Base-by-base conservation (phyloP, 1,140 invertebrate species). In the Dendrolimus kikuchii region DNA sequence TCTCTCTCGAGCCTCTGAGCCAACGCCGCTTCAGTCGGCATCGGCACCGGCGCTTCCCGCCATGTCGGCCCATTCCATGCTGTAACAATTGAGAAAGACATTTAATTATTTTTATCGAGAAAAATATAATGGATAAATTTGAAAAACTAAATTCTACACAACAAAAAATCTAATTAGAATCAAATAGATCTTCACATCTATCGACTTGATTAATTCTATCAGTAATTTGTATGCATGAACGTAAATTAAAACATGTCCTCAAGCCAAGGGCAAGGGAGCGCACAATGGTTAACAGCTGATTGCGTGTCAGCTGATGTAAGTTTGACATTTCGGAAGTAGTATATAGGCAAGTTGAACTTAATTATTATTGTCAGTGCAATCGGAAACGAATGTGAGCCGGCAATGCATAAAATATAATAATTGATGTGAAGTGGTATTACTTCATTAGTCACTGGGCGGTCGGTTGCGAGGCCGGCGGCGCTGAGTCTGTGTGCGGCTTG, bases 1-100 rank as follows among this genome's bases (percentile, higher is more conserved):
- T 94, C 92, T 47, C 90, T 88, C 84, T 95, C 94, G 45, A 96
- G 86, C 50, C 92, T 87, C 62, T 91, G 89, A 36, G 93, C 91
- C 63, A 95, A 54, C 71, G 83, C 80, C 73, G 79, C 68, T 47
- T 82, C 80, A 68, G 78, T 78, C 66, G 79, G 78, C 43, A 76
- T 72, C 71, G 82, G 77, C 68, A 75, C 66, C 65, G 82, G 69
- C 54, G 80, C 80, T 53, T 83, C 80, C 53, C 82, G 69, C 80
- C 80, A 83, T 60, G 82, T 80, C 51, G 78, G 78, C 59, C 78
- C 78, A 66, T 67, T 78, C 82, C 82, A 86, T 50, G 80, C 82
- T 86, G 55, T 42, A 75, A 83, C 78, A 81, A 79, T 51, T 71
- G 51, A 77, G 56, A 77, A 5, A 41, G 5, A 37, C 38, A 6